Evolutionary conservation across 2,113 vertebrate species (phyloP), one percentile per base, ranked within the genome.

Genomic region (Sander vitreus): DNA sequence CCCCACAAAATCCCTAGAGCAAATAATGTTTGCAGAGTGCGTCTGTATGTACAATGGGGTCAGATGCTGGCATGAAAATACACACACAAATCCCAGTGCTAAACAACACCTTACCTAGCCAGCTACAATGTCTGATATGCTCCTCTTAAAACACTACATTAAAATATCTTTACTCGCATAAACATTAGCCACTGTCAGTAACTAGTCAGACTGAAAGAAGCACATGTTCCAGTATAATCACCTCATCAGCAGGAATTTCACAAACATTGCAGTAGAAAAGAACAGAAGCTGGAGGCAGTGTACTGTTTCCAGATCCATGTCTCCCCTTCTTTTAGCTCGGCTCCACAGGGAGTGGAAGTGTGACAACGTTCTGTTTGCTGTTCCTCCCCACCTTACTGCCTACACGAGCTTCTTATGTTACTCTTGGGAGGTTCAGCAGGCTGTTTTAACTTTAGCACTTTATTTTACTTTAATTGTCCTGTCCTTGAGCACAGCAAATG

Each of bases 401-500:
- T 84, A 88, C 87, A 87, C 73, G 27, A 57, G 84, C 88, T 86
- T 89, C 87, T 86, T 89, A 63, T 83, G 63, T 73, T 71, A 88
- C 92, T 91, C 90, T 72, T 65, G 85, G 91, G 91, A 93, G 86
- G 57, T 67, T 85, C 68, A 30, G 63, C 78, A 57, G 80, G 76
- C 90, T 91, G 84, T 88, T 92, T 89, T 89, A 88, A 88, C 91
- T 93, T 86, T 36, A 83, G 85, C 83, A 89, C 91, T 93, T 91
- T 91, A 92, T 93, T 92, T 90, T 91, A 83, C 84, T 94, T 94
- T 94, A 94, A 94, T 93, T 95, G 88, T 92, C 84, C 87, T 91
- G 79, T 76, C 84, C 85, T 89, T 83, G 85, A 93, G 88, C 66
- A 74, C 73, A 60, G 81, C 74, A 81, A 85, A 84, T 55, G 30